Evolutionary conservation across 1,140 invertebrate species (phyloP).

Genomic region (Cherax destructor): DNA sequence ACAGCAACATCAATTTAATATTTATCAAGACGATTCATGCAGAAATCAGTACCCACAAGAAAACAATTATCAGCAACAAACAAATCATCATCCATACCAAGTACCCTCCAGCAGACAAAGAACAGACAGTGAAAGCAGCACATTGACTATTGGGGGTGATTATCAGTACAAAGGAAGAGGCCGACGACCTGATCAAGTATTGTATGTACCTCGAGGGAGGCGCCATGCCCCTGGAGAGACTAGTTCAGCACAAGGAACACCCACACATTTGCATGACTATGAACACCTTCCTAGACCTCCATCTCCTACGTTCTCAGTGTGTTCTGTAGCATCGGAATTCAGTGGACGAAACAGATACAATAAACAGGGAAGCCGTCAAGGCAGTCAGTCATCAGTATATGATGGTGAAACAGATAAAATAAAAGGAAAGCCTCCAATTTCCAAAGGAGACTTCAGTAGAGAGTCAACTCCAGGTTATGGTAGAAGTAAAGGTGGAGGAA

Average conservation of each 20-base stretch:
- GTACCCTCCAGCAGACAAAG: constrained; percentile 22
- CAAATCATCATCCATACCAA: constrained; percentile 6
- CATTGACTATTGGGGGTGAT: neutral
- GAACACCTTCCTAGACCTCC: constrained; percentile 32
- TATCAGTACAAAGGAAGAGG: constrained; percentile 18
- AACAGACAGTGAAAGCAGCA: constrained; percentile 60
- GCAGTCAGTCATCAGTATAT: constrained; percentile 63
- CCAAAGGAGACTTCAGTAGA: constrained; percentile 48
- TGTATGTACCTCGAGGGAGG: constrained; percentile 51
- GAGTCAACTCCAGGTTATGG: constrained; percentile 45
- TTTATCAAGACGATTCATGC: neutral
- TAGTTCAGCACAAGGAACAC: constrained; percentile 44
- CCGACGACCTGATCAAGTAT: constrained; percentile 48
- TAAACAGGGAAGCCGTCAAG: constrained; percentile 50
- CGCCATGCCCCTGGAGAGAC: neutral
- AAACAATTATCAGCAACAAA: constrained; percentile 8
- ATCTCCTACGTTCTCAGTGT: constrained; percentile 51
- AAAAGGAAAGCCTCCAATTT: constrained; percentile 44
- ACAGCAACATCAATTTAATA: constrained; percentile 8
- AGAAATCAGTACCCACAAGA: constrained; percentile 35
- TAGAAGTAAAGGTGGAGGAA: constrained; percentile 38
- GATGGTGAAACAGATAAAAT: constrained; percentile 59
- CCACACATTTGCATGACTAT: constrained; percentile 51
- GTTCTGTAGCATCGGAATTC: constrained; percentile 70
- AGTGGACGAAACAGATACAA: constrained; percentile 68